These are phyloP conservation scores for Anguilla rostrata DNA, from an alignment of 2,113 vertebrate species.

Conservation along the genomic window DNA sequence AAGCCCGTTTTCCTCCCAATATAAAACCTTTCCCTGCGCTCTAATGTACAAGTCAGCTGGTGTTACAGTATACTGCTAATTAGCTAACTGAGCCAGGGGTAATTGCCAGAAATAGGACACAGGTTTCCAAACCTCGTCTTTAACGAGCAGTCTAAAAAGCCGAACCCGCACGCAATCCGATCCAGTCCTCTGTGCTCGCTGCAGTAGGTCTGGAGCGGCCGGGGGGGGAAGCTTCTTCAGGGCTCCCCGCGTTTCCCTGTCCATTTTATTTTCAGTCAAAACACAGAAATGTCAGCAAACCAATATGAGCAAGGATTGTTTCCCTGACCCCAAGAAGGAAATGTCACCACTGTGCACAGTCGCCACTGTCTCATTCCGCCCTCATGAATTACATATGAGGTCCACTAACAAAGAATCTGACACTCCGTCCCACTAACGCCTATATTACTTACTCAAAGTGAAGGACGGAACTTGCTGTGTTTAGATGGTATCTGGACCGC, in stretches of 20 bases:
- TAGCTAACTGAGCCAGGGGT: too few species aligned
- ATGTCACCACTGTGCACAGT: neutral
- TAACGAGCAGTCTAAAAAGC: too few species aligned
- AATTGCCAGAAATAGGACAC: too few species aligned
- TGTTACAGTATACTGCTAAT: too few species aligned
- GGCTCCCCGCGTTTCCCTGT: neutral
- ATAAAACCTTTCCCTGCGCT: too few species aligned
- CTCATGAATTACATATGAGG: neutral
- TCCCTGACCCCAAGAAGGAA: neutral
- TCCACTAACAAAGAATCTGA: neutral
- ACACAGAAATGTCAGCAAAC: slow-evolving; percentile 10
- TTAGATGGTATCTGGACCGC: neutral
- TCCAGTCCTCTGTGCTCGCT: neutral
- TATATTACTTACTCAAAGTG: neutral
- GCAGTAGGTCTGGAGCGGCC: neutral
- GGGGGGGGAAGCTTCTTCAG: neutral
- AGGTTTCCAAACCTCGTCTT: too few species aligned
- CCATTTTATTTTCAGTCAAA: neutral
- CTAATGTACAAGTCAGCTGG: too few species aligned
- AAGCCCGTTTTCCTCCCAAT: too few species aligned
- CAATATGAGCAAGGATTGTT: slow-evolving; percentile 10
- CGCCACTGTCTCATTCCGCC: neutral
- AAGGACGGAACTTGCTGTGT: neutral
- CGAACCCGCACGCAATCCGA: neutral
- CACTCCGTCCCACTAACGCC: neutral